These are phyloP conservation scores for Mormyrus proboscirostris DNA, from an alignment of 2,797 vertebrate genomes.

Conservation along the genomic window DNA sequence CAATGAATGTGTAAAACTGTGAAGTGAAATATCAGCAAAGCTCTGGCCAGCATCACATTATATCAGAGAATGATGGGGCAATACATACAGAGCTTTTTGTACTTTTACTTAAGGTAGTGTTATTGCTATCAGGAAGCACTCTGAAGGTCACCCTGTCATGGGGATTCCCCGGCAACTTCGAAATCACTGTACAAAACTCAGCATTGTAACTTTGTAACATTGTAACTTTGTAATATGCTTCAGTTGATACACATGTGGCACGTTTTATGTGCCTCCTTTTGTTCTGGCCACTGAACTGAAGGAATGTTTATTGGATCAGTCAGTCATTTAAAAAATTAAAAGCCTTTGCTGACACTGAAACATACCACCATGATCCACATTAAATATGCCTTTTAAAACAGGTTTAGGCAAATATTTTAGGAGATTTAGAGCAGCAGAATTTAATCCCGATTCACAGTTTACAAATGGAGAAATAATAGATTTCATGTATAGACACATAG, in stretches of 20 bases:
- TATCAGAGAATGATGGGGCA: not conserved
- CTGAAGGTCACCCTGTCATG: not conserved
- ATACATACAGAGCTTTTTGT: not conserved
- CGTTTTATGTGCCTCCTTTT: not conserved
- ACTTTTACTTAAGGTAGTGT: not conserved
- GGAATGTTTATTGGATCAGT: not conserved
- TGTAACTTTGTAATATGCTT: not conserved
- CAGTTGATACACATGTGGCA: not conserved
- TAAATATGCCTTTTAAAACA: not conserved
- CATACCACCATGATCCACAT: not conserved
- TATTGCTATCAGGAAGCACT: not conserved
- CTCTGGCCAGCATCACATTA: not conserved
- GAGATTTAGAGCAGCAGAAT: not conserved
- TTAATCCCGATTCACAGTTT: not conserved
- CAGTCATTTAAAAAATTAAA: not conserved
- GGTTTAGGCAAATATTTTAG: not conserved
- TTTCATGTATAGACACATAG: not conserved
- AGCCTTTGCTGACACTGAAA: not conserved
- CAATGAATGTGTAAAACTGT: not conserved
- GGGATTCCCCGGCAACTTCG: not conserved
- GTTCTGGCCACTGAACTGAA: not conserved
- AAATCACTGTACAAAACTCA: not conserved
- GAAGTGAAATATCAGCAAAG: not conserved
- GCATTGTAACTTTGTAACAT: not conserved
- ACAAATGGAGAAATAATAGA: not conserved